Evolutionary conservation across 2,113 vertebrate genomes (phyloP).

Genomic region (Neofelis nebulosa): DNA sequence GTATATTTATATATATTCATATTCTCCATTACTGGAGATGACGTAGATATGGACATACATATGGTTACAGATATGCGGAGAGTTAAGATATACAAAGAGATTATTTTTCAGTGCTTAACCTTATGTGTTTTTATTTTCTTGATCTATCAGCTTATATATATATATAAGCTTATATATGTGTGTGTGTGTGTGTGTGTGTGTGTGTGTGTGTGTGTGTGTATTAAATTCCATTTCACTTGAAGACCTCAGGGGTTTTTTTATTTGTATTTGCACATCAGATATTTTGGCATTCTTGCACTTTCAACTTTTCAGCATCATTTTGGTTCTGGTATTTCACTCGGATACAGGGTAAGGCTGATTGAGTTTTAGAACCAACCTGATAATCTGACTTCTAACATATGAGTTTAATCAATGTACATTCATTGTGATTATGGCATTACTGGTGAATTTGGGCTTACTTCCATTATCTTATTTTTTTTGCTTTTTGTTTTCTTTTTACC

Average conservation of each 20-base stretch:
- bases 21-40: background rate
- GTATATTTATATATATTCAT: no score
- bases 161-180: background rate
- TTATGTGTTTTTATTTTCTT: constrained; percentile 13
- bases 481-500: background rate
- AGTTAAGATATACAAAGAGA: background rate
- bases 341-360: background rate
- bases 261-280: background rate
- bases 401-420: background rate
- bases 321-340: constrained; percentile 8
- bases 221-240: background rate
- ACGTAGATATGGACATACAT: background rate
- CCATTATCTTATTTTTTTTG: background rate
- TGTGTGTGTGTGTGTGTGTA: no score
- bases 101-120: background rate
- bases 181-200: background rate
- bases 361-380: background rate
- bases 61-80: background rate
- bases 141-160: background rate
- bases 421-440: background rate
- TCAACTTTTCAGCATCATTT: background rate
- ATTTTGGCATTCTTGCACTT: background rate
- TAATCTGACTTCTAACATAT: background rate
- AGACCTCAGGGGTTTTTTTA: background rate
- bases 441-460: background rate